Conservation (phyloP, 35 echinoderm and acorn worm species). For the Holothuria glaberrima region DNA sequence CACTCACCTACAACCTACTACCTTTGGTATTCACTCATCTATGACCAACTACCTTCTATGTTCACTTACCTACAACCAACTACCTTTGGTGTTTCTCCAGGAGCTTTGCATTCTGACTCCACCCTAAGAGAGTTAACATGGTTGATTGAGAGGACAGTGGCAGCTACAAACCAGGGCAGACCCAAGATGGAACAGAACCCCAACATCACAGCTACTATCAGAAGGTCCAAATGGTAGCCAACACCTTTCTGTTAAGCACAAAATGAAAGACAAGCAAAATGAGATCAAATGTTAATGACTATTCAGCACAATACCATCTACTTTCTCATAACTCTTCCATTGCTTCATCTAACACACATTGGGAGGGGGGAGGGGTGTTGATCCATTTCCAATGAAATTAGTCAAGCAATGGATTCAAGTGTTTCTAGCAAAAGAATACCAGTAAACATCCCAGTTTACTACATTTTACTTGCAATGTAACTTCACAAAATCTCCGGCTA, state of each 20-base stretch:
- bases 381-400: no score
- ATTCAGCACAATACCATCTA: no score
- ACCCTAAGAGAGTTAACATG: slow-evolving; percentile 89
- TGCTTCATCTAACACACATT: no score
- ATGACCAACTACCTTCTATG: no score
- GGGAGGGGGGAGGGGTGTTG: no score
- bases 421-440: no score
- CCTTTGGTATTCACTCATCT: not conserved
- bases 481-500: no score
- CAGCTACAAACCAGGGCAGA: slow-evolving; percentile 93
- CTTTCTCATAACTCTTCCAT: no score
- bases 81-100: slow-evolving; percentile 81
- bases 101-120: slow-evolving; percentile 81
- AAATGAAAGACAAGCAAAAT: slow-evolving; percentile 1
- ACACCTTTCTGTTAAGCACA: slow-evolving; percentile 82
- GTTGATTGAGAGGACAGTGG: slow-evolving; percentile 90
- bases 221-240: slow-evolving; percentile 88
- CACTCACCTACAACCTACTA: not conserved
- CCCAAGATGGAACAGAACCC: slow-evolving; percentile 81
- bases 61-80: slow-evolving; percentile 76
- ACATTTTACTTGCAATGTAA: no score
- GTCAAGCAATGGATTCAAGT: no score
- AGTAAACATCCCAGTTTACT: no score
- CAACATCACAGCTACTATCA: slow-evolving; percentile 79
- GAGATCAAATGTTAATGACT: not conserved